Conservation (phyloP, 2,113 vertebrate species). For the human (Homo sapiens) region DNA sequence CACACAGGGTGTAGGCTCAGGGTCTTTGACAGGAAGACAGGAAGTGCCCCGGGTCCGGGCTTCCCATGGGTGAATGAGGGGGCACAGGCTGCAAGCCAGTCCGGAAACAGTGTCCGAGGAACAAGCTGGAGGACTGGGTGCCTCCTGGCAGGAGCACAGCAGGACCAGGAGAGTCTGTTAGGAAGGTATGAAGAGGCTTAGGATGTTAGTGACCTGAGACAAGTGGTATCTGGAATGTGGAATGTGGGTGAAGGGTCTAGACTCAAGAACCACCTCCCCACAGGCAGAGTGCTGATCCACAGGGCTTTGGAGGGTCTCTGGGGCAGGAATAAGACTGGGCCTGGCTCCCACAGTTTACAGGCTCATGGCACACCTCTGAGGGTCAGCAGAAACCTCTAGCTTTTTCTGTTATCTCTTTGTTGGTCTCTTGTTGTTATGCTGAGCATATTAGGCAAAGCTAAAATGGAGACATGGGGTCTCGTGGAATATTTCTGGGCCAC, state of each 20-base stretch:
- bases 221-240: not conserved
- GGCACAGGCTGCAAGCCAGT: not conserved
- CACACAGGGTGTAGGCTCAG: not conserved
- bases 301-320: not conserved
- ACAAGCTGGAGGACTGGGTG: not conserved
- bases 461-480: not conserved
- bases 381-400: not conserved
- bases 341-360: not conserved
- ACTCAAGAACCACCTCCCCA: not conserved
- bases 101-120: not conserved
- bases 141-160: not conserved
- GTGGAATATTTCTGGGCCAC: not conserved
- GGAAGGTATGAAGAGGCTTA: not conserved
- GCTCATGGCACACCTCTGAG: not conserved
- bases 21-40: not conserved
- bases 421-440: not conserved
- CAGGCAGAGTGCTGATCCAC: not conserved
- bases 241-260: not conserved
- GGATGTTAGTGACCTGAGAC: not conserved
- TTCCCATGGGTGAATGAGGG: too few species aligned
- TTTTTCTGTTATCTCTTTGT: not conserved
- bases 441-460: not conserved
- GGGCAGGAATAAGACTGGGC: not conserved
- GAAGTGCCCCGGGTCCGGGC: not conserved
- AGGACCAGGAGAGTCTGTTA: not conserved